These are phyloP conservation scores for Beaufortia kweichowensis DNA, from an alignment of 2,113 vertebrate species.

Conservation along the genomic window DNA sequence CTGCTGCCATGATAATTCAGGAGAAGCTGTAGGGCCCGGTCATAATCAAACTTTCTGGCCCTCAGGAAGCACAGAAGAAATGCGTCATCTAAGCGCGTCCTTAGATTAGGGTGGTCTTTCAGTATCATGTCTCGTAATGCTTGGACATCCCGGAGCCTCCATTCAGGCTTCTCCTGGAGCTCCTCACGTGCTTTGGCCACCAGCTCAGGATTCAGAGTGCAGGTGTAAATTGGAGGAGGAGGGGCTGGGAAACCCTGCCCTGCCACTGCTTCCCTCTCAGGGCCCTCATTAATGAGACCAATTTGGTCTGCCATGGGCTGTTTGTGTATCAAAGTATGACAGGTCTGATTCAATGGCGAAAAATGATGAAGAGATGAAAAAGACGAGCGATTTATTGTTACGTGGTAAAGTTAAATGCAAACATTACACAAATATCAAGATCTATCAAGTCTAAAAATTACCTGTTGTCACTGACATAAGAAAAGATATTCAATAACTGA, in stretches of 20 bases:
- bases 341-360: conserved; percentile 36
- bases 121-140: conserved; percentile 95
- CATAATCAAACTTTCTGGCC: conserved; percentile 97
- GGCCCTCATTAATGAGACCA: conserved; percentile 79
- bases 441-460: background rate
- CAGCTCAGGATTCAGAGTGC: conserved; percentile 86
- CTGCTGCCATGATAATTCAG: conserved; percentile 92
- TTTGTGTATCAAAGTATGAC: conserved; percentile 36
- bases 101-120: conserved; percentile 88
- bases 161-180: conserved; percentile 96
- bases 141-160: conserved; percentile 93
- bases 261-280: conserved; percentile 69
- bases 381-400: background rate
- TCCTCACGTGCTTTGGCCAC: conserved; percentile 92
- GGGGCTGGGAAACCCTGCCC: conserved; percentile 72
- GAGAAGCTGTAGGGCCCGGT: conserved; percentile 91
- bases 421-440: background rate
- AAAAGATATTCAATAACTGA: background rate
- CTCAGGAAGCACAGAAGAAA: conserved; percentile 94
- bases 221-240: conserved; percentile 81
- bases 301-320: conserved; percentile 87
- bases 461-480: background rate
- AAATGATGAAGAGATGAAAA: background rate
- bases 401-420: background rate
- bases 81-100: conserved; percentile 87